These are phyloP conservation scores for Ooceraea biroi DNA, from an alignment of 1,140 invertebrate species.

Conservation along the genomic window DNA sequence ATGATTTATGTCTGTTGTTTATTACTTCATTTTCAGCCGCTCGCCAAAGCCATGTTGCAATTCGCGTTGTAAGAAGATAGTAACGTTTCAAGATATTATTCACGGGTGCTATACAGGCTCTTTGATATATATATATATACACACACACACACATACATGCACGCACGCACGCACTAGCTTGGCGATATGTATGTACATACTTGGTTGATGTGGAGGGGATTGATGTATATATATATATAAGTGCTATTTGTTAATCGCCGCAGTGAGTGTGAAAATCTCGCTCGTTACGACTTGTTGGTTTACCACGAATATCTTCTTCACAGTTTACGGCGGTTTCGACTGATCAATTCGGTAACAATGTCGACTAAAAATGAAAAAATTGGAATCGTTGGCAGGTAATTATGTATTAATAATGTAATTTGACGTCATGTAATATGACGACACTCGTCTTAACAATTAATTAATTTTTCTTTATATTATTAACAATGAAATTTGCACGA, in stretches of 20 bases:
- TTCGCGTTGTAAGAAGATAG: not conserved
- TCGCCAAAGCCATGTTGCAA: not conserved
- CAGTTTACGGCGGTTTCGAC: not conserved
- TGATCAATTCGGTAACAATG: constrained; percentile 65
- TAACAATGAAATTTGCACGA: not conserved
- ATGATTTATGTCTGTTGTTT: not conserved
- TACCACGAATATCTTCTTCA: not conserved
- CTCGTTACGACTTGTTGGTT: not conserved
- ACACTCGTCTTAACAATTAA: too few relatives aligned
- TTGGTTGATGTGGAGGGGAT: constrained; percentile 43
- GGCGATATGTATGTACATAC: too few relatives aligned
- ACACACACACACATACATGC: too few relatives aligned
- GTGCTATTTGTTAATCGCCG: not conserved
- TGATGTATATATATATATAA: constrained; percentile 32
- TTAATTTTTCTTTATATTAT: not conserved
- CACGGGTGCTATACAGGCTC: not conserved
- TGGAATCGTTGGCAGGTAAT: constrained; percentile 89
- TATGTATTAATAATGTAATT: not conserved
- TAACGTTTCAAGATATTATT: not conserved
- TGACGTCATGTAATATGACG: not conserved
- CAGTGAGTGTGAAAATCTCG: constrained; percentile 12
- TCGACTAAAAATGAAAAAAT: constrained; percentile 87
- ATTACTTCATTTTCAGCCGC: not conserved
- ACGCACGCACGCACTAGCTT: too few relatives aligned
- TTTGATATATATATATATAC: not conserved